These are phyloP conservation scores for Drosophila tropicalis DNA, from an alignment of 1,140 invertebrate species.

Conservation along the genomic window DNA sequence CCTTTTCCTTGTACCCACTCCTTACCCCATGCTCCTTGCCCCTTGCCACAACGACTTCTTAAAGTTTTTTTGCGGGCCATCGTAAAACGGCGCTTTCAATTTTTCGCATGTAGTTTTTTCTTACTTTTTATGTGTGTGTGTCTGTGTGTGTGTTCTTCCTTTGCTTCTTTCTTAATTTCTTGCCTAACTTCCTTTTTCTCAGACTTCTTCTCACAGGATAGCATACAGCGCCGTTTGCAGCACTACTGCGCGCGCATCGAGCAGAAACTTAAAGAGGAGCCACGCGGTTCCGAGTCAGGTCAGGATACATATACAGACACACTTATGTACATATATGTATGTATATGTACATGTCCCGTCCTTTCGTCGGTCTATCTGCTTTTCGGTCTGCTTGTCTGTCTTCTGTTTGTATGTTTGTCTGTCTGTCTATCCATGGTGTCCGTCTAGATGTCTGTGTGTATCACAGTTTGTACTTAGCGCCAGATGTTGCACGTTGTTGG, in stretches of 20 bases:
- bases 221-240: constrained; percentile 31
- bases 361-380: constrained; percentile 22
- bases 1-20: not conserved
- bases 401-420: constrained; percentile 10
- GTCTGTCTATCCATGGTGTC: constrained; percentile 34
- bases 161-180: constrained; percentile 53
- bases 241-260: constrained; percentile 68
- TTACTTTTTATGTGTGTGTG: not conserved
- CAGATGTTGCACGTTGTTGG: constrained; percentile 73
- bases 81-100: constrained; percentile 38
- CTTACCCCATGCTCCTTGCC: not conserved
- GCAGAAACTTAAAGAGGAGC: constrained; percentile 63
- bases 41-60: constrained; percentile 38
- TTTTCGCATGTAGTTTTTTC: constrained; percentile 21
- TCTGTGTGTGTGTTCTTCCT: not conserved
- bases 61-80: constrained; percentile 39
- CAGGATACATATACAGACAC: constrained; percentile 30
- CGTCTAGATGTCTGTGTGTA: constrained; percentile 54
- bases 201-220: constrained; percentile 31
- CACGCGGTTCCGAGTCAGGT: constrained; percentile 43
- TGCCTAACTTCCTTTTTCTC: constrained; percentile 68
- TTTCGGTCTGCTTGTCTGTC: constrained; percentile 36
- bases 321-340: constrained; percentile 2
- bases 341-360: constrained; percentile 23
- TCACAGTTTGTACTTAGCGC: constrained; percentile 80